Evolutionary conservation across 2,797 vertebrate species (phyloP).

Genomic region (Sebastes diaconus): DNA sequence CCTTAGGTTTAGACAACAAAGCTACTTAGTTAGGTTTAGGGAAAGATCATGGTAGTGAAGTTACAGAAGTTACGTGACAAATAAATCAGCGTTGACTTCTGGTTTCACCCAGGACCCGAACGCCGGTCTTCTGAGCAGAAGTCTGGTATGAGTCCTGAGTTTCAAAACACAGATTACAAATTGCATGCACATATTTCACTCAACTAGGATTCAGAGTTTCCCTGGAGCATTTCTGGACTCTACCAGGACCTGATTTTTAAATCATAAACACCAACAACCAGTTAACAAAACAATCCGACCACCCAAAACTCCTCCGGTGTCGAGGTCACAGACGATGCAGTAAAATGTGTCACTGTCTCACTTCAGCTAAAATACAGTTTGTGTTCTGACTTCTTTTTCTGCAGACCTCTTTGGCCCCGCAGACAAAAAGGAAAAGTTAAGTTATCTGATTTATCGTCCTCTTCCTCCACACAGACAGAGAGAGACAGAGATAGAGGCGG

Average conservation of each 20-base stretch:
- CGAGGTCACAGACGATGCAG: neutral
- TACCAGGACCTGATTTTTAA: neutral
- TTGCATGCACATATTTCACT: neutral
- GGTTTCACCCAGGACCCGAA: too few relatives aligned
- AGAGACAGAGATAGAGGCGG: constrained; percentile 35
- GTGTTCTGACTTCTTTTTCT: neutral
- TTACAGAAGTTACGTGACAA: too few relatives aligned
- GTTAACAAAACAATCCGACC: constrained; percentile 15
- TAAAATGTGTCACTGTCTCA: constrained; percentile 17
- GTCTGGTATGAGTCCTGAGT: too few relatives aligned
- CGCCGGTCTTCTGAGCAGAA: too few relatives aligned
- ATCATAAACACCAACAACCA: neutral
- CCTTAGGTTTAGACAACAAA: too few relatives aligned
- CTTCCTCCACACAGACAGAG: constrained; percentile 26
- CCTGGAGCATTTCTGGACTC: neutral
- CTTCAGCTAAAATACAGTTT: constrained; percentile 16
- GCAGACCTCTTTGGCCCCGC: constrained; percentile 11
- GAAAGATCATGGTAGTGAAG: too few relatives aligned
- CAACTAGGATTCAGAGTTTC: neutral
- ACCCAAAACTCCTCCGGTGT: neutral
- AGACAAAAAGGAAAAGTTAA: constrained; percentile 19
- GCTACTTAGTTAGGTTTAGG: too few relatives aligned
- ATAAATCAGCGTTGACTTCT: too few relatives aligned
- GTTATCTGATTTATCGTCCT: constrained; percentile 45
- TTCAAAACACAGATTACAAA: neutral